These are phyloP conservation scores for Limosa lapponica DNA, from an alignment of 2,797 vertebrate species.

Conservation along the genomic window DNA sequence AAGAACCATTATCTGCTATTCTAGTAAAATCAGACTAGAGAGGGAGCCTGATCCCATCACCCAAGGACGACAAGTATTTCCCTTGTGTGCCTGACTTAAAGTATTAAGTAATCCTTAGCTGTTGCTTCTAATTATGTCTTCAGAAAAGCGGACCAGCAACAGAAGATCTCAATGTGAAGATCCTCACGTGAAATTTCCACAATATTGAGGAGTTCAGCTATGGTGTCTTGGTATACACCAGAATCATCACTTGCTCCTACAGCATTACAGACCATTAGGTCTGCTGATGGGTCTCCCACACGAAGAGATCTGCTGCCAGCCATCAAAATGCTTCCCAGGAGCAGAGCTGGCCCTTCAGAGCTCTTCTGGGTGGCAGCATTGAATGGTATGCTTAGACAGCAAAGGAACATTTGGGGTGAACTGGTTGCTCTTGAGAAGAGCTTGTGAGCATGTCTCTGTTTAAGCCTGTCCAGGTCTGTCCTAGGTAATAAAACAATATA, in stretches of 20 bases:
- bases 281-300: not conserved
- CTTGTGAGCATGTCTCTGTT: not conserved
- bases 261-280: not conserved
- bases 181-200: not conserved
- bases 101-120: not conserved
- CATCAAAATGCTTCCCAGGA: not conserved
- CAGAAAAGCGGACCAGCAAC: not conserved
- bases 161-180: not conserved
- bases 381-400: not conserved
- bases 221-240: not conserved
- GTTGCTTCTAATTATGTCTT: not conserved
- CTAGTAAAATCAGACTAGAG: not conserved
- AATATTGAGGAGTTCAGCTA: not conserved
- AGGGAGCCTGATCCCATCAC: not conserved
- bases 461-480: not conserved
- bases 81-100: not conserved
- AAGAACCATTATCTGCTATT: not conserved
- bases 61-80: not conserved
- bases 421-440: not conserved
- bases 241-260: not conserved
- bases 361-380: not conserved
- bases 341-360: not conserved
- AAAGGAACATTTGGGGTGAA: not conserved
- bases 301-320: not conserved
- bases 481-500: not conserved